A percentile compares a stretch with the other conserved stretches of the same genome.
Conservation (phyloP, 2,113 vertebrate genomes). For the Oreochromis spilurus region DNA sequence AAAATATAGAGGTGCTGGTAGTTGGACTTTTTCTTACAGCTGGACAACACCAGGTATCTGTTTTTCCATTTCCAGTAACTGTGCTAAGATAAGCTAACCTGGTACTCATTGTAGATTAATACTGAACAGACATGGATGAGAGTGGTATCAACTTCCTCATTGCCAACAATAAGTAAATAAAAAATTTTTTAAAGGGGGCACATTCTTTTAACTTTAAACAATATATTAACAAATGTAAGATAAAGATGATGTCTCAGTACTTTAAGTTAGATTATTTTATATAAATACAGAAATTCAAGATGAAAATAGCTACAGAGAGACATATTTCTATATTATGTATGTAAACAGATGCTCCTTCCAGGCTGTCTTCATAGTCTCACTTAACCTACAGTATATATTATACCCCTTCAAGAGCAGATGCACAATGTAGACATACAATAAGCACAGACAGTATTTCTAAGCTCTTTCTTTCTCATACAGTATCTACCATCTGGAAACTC, state of each 20-base stretch:
- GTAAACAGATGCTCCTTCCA: slow-evolving; percentile 50
- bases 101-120: neutral
- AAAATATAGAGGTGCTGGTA: neutral
- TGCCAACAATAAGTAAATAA: neutral
- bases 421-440: neutral
- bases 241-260: neutral
- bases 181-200: neutral
- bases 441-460: slow-evolving; percentile 8
- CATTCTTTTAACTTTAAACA: neutral
- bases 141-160: neutral
- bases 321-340: neutral
- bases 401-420: neutral
- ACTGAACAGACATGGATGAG: neutral
- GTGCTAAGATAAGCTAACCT: neutral
- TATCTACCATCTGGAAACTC: slow-evolving; percentile 61
- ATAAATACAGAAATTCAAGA: neutral
- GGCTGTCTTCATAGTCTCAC: slow-evolving; percentile 20
- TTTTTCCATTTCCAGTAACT: neutral
- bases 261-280: neutral
- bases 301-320: neutral
- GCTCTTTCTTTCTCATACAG: slow-evolving; percentile 27
- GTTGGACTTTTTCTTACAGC: neutral
- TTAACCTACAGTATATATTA: neutral
- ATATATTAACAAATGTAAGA: neutral
- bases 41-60: neutral